Percentiles rank a stretch among this genome's conserved stretches.
These are phyloP conservation scores for Hemistola chrysoprasaria DNA, from an alignment of 2,888 invertebrate genomes.

Conservation along the genomic window DNA sequence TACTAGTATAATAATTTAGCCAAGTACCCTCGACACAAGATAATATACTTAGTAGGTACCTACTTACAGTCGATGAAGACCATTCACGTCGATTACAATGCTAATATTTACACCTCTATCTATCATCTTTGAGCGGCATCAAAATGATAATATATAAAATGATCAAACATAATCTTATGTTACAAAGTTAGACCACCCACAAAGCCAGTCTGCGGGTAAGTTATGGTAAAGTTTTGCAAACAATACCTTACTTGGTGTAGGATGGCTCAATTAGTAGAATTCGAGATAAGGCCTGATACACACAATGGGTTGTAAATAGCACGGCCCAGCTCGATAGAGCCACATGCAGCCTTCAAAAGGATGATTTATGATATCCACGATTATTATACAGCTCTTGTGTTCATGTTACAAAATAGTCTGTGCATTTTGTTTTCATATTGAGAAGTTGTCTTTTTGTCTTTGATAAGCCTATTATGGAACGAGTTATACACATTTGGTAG, in stretches of 20 bases:
- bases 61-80: constrained; percentile 3
- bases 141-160: constrained; percentile 25
- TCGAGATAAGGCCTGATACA: constrained; percentile 57
- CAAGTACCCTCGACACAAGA: no score
- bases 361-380: constrained; percentile 24
- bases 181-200: constrained; percentile 59
- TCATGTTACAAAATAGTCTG: constrained; percentile 28
- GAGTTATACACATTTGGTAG: no score
- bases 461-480: not conserved
- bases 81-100: constrained; percentile 7
- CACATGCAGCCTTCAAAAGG: constrained; percentile 27
- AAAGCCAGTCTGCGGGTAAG: constrained; percentile 49
- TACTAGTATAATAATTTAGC: no score
- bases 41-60: no score
- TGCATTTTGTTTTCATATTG: constrained; percentile 6
- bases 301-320: constrained; percentile 71
- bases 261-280: constrained; percentile 76
- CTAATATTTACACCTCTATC: constrained; percentile 20
- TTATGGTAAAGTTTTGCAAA: constrained; percentile 74
- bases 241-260: constrained; percentile 67
- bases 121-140: constrained; percentile 8
- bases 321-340: constrained; percentile 28
- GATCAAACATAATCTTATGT: constrained; percentile 28
- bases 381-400: constrained; percentile 9
- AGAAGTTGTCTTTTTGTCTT: not conserved